phyloP scores from a whole-genome alignment of 2,113 vertebrate species.

The Castor canadensis region DNA sequence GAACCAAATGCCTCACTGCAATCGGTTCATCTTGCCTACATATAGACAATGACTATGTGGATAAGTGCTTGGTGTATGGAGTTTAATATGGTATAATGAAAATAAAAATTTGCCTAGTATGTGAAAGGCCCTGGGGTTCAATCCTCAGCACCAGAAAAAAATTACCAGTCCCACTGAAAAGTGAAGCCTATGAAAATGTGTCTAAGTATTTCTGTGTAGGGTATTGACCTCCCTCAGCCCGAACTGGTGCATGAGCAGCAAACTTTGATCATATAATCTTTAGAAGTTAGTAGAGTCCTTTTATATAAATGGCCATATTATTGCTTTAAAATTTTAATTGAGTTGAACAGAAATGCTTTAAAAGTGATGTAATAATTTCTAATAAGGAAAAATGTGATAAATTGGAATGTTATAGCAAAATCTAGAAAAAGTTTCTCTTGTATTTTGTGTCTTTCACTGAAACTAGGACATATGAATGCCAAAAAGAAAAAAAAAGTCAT shows the following conservation, averaged over 20 bases:
- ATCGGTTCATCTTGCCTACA: background rate
- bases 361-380: background rate
- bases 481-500: background rate
- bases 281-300: background rate
- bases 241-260: background rate
- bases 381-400: conserved; percentile 28
- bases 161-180: background rate
- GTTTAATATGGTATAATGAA: background rate
- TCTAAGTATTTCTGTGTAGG: background rate
- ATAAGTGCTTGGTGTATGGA: background rate
- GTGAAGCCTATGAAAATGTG: background rate
- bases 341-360: conserved; percentile 23
- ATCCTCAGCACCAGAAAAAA: no score
- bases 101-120: conserved; percentile 9
- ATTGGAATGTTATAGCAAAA: background rate
- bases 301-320: background rate
- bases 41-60: background rate
- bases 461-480: background rate
- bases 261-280: background rate
- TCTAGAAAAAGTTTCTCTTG: background rate
- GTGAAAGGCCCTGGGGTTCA: no score
- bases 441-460: background rate
- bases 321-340: background rate
- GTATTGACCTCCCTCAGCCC: background rate
- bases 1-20: background rate